phyloP scores from a whole-genome alignment of 2,888 invertebrate genomes.

The Eurytoma californica region DNA sequence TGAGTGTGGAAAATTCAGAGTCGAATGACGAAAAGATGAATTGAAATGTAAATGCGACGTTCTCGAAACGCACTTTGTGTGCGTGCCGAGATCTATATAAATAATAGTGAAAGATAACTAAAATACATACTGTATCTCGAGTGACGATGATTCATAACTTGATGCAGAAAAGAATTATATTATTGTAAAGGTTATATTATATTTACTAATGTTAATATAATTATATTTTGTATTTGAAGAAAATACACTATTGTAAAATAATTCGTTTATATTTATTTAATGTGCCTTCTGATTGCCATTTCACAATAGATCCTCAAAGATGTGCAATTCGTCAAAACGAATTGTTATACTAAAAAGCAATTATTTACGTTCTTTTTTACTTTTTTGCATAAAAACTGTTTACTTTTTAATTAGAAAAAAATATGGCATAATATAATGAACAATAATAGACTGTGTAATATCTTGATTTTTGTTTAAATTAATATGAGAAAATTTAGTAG shows the following conservation, averaged over 20 bases:
- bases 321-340: too few species aligned
- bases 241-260: slow-evolving; percentile 52
- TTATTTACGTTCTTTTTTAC: too few species aligned
- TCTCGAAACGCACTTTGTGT: slow-evolving; percentile 32
- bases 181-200: slow-evolving; percentile 54
- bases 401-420: too few species aligned
- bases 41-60: slow-evolving; percentile 24
- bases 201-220: slow-evolving; percentile 55
- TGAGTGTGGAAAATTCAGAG: slow-evolving; percentile 50
- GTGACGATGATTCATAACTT: slow-evolving; percentile 30
- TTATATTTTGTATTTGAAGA: slow-evolving; percentile 57
- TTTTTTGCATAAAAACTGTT: too few species aligned
- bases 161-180: slow-evolving; percentile 33
- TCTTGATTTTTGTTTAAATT: too few species aligned
- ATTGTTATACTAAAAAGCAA: too few species aligned
- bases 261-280: slow-evolving; percentile 21
- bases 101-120: not conserved
- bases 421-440: too few species aligned
- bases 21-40: slow-evolving; percentile 27
- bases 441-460: too few species aligned
- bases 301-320: too few species aligned
- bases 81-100: slow-evolving; percentile 14
- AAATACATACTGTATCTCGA: slow-evolving; percentile 14
- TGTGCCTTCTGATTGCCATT: not conserved
- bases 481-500: too few species aligned